phyloP scores from a whole-genome alignment of 2,888 invertebrate species.

The Cyrtodaria siliqua region DNA sequence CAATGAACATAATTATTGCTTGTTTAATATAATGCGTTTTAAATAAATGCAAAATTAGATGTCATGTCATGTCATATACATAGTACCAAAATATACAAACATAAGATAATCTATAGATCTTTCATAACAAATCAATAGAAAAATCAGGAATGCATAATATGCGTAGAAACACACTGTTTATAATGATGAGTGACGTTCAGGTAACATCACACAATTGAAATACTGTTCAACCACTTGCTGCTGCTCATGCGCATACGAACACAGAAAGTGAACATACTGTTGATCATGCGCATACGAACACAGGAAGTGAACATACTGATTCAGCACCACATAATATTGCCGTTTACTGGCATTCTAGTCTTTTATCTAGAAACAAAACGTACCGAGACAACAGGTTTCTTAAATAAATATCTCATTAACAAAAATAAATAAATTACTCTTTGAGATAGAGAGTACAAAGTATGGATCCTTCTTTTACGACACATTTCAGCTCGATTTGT shows the following conservation, averaged over 20 bases:
- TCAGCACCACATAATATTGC: not conserved
- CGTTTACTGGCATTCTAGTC: conserved; percentile 43
- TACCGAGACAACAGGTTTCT: conserved; percentile 33
- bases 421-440: conserved; percentile 36
- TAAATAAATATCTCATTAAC: conserved; percentile 41
- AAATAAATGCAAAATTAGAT: conserved; percentile 14
- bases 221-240: conserved; percentile 7
- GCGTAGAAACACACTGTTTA: conserved; percentile 40
- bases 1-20: too few relatives aligned
- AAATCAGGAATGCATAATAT: conserved; percentile 52
- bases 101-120: conserved; percentile 27
- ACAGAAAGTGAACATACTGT: not conserved
- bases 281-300: not conserved
- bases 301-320: conserved; percentile 3
- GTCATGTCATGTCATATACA: not conserved
- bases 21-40: conserved; percentile 1
- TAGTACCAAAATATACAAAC: conserved; percentile 19
- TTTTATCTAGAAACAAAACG: conserved; percentile 44
- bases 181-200: not conserved
- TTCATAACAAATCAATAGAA: conserved; percentile 9
- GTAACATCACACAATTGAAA: not conserved
- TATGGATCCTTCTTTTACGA: not conserved
- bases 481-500: not conserved
- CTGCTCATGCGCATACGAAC: not conserved
- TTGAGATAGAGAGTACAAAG: not conserved